Evolutionary conservation across 2,888 invertebrate species (phyloP), one percentile per base, ranked within the genome.

Genomic region (Aleiodes testaceus): DNA sequence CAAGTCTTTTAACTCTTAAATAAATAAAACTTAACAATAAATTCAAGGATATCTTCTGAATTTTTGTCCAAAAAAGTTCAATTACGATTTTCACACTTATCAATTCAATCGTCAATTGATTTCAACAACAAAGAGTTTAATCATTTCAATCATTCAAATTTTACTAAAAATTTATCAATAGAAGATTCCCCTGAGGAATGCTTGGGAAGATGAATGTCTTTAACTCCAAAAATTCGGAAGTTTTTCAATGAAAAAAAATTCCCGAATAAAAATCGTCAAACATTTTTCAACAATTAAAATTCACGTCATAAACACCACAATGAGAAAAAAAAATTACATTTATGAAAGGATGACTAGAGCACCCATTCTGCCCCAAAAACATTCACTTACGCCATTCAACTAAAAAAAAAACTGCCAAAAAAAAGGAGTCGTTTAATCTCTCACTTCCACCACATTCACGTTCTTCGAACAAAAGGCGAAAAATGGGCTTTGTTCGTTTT

Each of bases 331-430:
- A 36, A 36, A 36, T 36, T 22, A 53, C n/a, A 53, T 26, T 53
- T 26, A 53, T 12, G 22, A 30, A 26, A 22, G 65, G 65, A 45
- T 47, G 64, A 65, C 65, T 65, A 65, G 65, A 65, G 50, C 65
- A 65, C 50, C 49, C 64, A 47, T 64, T 64, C 16, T 64, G 14
- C 47, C 22, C 22, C 30, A 11, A 50, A 65, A 65, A 65, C 26
- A 65, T 66, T 42, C 49, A 63, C 70, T 69, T 65, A 64, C 70
- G 59, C 16, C 50, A 47, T 69, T 47, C 49, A 72, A 72, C 68
- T 66, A 20, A 77, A 30, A n/a, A 55, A 36, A 59, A 59, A 59
- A 36, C 9, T 36, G 36, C 36, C 36, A 36, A 36, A 36, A 6
- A 2, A 9, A 36, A 36, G 7, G 36, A 2, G 6, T 42, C 42